These are phyloP conservation scores for Xylocopa sonorina DNA, from an alignment of 1,140 invertebrate species.

Conservation along the genomic window DNA sequence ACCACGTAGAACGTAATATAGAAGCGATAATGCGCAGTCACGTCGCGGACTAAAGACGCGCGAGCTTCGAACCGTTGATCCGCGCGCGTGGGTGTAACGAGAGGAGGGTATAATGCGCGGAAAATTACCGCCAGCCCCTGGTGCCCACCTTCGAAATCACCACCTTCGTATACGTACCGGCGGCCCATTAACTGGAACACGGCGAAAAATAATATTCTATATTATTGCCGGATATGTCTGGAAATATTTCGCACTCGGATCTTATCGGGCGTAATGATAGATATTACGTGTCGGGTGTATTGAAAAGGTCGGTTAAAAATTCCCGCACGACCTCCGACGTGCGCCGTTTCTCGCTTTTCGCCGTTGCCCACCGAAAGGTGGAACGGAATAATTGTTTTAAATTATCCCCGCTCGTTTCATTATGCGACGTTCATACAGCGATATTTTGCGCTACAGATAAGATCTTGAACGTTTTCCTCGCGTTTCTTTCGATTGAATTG, in stretches of 20 bases:
- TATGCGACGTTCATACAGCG: too few species aligned
- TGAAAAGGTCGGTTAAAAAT: not conserved
- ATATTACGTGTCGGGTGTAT: not conserved
- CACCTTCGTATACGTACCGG: conserved; percentile 10
- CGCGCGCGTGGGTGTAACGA: conserved; percentile 46
- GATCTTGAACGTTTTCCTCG: too few species aligned
- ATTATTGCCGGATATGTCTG: not conserved
- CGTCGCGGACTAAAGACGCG: conserved; percentile 18
- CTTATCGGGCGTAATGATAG: conserved; percentile 4
- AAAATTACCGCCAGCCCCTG: conserved; percentile 34
- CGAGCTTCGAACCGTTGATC: conserved; percentile 15
- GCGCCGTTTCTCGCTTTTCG: not conserved
- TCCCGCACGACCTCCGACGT: not conserved
- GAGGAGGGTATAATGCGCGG: conserved; percentile 42
- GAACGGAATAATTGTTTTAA: too few species aligned
- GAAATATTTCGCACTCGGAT: not conserved
- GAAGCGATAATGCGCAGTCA: conserved; percentile 40
- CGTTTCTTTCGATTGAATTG: too few species aligned
- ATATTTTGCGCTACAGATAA: too few species aligned
- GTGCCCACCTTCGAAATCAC: conserved; percentile 27
- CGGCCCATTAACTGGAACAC: conserved; percentile 4
- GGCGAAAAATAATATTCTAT: not conserved
- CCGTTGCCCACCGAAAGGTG: too few species aligned
- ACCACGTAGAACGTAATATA: conserved; percentile 11
- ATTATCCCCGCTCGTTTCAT: too few species aligned